Evolutionary conservation across 2,113 vertebrate species (phyloP), one percentile per base, ranked within the genome.

Genomic region (Ciconia boyciana): DNA sequence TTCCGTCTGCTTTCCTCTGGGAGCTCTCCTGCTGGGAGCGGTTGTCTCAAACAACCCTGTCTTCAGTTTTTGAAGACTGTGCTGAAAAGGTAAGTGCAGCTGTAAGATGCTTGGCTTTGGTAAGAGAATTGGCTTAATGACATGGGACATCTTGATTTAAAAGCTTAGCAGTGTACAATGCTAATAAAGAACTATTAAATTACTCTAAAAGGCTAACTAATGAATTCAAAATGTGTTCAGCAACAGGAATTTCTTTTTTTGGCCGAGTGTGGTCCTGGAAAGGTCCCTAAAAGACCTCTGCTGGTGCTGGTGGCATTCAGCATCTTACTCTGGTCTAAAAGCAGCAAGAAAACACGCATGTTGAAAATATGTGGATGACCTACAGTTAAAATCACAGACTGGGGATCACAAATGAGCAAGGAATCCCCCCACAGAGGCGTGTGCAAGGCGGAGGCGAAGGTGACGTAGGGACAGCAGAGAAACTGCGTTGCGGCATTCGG

Each of bases 401-500:
- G 44, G 21, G 54, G 25, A 12, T 10, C 25, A 11, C 44, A 26
- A 52, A 3, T 1, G 12, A 28, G 31, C 51, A 4, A n/a, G 46
- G 32, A 44, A 19, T 31, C 16, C 18, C 34, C 26, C 12, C 14
- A 25, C 2, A 8, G 46, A 5, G 2, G 4, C 7, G 17, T 10
- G 7, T 17, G 41, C 26, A 5, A 46, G 34, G 58, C 3, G 1
- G 32, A 5, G 54, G 54, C 1, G 8, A 39, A 7, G 54, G 46
- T 1, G 39, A 11, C 3, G 2, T 20, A 3, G 32, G 46, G 36
- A 4, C 21, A 28, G 49, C 34, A 9, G 48, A 7, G 61, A 29
- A 41, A 14, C 29, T 10, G 54, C 3, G 3, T 5, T 3, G 25
- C 4, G 11, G 52, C 34, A 0, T 10, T 44, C 0, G 4, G 36